Evolutionary conservation across 2,797 vertebrate genomes (phyloP), one percentile per base, ranked within the genome.

Genomic region (Anabacerthia variegaticeps): DNA sequence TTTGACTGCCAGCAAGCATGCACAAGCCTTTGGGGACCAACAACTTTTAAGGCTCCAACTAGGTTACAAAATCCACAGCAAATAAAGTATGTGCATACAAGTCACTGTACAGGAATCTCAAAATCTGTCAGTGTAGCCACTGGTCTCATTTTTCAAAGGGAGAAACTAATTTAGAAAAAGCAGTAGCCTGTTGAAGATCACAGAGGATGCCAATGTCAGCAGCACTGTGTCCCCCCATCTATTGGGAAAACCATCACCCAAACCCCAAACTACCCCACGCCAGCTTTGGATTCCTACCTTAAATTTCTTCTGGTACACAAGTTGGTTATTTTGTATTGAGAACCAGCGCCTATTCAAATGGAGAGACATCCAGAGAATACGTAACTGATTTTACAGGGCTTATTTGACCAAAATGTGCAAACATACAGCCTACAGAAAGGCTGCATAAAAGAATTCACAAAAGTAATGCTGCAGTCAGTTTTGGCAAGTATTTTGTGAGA

Each of bases 261-360:
- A 39, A 36, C 28, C 43, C 58, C 41, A 1, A 58, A 58, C 18
- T 24, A 37, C 3, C n/a, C 76, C 80, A 56, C 56, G 32, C 1
- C 59, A 56, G n/a, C 27, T 89, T 71, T 54, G 5, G 12, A 59
- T 6, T 96, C 98, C 74, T 97, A 99, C 99, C 99, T 99, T 99
- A 97, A 99, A 99, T 94, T 99, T 99, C 98, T 99, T 99, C 98
- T 99, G 99, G 98, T 99, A 99, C 94, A 99, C 99, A 77, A 99
- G 98, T 96, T 99, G 99, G 98, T 99, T 99, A 97, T 99, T 99
- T 96, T 99, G 99, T 98, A 99, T 99, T 77, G 99, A 99, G 98
- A 99, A 99, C 99, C 99, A 99, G 95, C 99, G 99, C 98, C 99
- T 99, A 98, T 92, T 98, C 96, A 97, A 93, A 97, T 51, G 95